Percentiles rank a stretch among this genome's conserved stretches.
Conservation (phyloP, 1,140 invertebrate species). For the Trichonephila clavipes region DNA sequence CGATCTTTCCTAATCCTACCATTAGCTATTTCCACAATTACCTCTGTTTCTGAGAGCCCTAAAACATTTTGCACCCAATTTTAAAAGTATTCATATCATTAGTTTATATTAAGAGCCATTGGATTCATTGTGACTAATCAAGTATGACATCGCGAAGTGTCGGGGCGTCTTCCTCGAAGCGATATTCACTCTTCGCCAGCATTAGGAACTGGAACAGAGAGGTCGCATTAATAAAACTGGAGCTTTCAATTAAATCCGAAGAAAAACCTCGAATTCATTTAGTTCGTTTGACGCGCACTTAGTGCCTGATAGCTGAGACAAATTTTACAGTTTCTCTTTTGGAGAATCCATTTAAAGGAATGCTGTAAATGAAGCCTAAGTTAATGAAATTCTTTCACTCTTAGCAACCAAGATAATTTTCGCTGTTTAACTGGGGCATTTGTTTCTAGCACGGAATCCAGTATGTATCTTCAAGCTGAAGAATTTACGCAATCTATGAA, state of each 20-base stretch:
- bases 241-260: conserved; percentile 72
- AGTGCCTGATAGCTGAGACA: conserved; percentile 56
- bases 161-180: not conserved
- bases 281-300: conserved; percentile 60
- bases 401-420: conserved; percentile 66
- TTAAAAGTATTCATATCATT: conserved; percentile 27
- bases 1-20: not conserved
- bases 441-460: not conserved
- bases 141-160: not conserved
- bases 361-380: conserved; percentile 63
- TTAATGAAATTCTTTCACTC: conserved; percentile 74
- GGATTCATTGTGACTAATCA: not conserved
- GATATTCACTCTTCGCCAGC: not conserved
- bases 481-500: conserved; percentile 48
- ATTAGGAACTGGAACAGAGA: conserved; percentile 7
- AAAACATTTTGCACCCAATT: conserved; percentile 27
- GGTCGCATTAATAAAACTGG: conserved; percentile 58
- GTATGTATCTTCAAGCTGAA: conserved; percentile 49
- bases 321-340: conserved; percentile 72
- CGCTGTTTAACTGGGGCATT: conserved; percentile 47
- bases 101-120: conserved; percentile 34
- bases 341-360: conserved; percentile 70
- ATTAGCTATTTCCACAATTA: not conserved
- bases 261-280: conserved; percentile 67
- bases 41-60: not conserved